These are phyloP conservation scores for Platyrinchus mystaceus DNA, from an alignment of 2,797 vertebrate species.

Conservation along the genomic window DNA sequence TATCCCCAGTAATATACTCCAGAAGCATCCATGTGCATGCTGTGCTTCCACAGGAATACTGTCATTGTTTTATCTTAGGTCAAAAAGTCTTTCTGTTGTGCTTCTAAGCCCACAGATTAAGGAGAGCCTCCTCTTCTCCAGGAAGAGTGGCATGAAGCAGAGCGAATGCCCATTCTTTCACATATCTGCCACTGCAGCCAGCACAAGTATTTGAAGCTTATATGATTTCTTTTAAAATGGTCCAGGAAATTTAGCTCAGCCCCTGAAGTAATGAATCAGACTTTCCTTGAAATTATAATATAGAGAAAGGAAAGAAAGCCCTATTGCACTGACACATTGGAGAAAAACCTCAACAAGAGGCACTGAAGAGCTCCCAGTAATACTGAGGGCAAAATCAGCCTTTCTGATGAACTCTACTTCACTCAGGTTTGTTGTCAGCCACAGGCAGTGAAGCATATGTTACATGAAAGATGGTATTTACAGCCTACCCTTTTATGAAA, in stretches of 20 bases:
- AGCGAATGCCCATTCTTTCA: not conserved
- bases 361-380: not conserved
- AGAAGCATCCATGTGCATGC: not conserved
- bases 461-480: slow-evolving; percentile 7
- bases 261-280: slow-evolving; percentile 16
- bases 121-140: not conserved
- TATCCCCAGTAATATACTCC: slow-evolving; percentile 19
- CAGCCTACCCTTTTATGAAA: not conserved
- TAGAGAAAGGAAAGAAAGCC: not conserved
- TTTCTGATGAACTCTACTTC: not conserved
- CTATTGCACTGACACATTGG: not conserved
- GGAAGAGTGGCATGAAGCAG: not conserved
- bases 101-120: not conserved
- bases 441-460: not conserved
- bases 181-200: not conserved
- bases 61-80: slow-evolving; percentile 19
- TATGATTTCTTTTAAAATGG: not conserved
- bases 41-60: not conserved
- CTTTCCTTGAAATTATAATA: not conserved
- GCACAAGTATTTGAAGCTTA: not conserved
- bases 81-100: not conserved
- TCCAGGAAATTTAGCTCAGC: not conserved
- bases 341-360: not conserved
- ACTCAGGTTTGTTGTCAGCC: not conserved
- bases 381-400: not conserved